Evolutionary conservation across 1,140 invertebrate species (phyloP).

Genomic region (Hypothenemus hampei): DNA sequence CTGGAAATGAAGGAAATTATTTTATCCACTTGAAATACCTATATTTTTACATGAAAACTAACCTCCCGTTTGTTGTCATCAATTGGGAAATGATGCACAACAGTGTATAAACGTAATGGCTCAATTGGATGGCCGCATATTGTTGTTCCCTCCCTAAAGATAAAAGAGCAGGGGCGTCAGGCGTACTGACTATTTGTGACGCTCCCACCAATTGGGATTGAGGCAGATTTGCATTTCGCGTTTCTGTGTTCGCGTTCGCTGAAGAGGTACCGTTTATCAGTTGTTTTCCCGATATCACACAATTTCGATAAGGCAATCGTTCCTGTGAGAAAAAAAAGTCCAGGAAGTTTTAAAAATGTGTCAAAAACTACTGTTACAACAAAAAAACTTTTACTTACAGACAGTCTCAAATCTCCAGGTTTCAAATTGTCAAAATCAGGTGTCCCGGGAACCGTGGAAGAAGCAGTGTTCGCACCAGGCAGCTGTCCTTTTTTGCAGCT

Average conservation of each 20-base stretch:
- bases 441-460: slow-evolving; percentile 35
- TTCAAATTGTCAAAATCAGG: slow-evolving; percentile 43
- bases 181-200: slow-evolving; percentile 12
- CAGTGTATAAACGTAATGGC: slow-evolving; percentile 76
- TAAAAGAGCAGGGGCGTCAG: slow-evolving; percentile 45
- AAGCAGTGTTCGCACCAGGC: too few species aligned
- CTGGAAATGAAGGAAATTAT: slow-evolving; percentile 38
- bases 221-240: background rate
- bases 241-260: background rate
- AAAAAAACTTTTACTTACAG: slow-evolving; percentile 36
- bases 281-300: slow-evolving; percentile 40
- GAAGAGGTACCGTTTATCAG: slow-evolving; percentile 37
- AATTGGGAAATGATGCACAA: slow-evolving; percentile 79
- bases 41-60: slow-evolving; percentile 24
- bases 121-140: slow-evolving; percentile 66
- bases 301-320: slow-evolving; percentile 50
- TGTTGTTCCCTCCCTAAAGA: slow-evolving; percentile 58
- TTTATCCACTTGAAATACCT: background rate
- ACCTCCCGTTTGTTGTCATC: slow-evolving; percentile 78
- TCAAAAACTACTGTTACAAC: background rate
- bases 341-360: background rate
- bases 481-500: slow-evolving; percentile 35
- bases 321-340: slow-evolving; percentile 46
- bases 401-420: slow-evolving; percentile 42
- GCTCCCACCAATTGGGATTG: background rate